Evolutionary conservation across 2,888 invertebrate genomes (phyloP).

Genomic region (Xestia ashworthii): DNA sequence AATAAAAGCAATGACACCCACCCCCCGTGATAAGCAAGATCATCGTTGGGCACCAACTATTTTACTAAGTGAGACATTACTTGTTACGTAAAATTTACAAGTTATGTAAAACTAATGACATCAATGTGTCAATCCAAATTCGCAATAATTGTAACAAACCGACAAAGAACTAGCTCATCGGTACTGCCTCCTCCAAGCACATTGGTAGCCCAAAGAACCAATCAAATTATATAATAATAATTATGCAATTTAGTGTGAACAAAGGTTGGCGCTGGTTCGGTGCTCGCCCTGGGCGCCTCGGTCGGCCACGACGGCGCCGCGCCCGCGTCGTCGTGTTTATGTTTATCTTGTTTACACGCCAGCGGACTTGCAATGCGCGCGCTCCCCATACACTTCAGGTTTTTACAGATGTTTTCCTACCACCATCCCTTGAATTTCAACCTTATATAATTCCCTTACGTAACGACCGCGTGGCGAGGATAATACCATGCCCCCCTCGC

Average conservation of each 20-base stretch:
- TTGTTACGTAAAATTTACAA: slow-evolving; percentile 57
- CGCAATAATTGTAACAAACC: slow-evolving; percentile 34
- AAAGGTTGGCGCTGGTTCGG: slow-evolving; percentile 48
- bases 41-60: background rate
- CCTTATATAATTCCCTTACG: slow-evolving; percentile 84
- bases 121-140: slow-evolving; percentile 44
- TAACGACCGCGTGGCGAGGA: slow-evolving; percentile 81
- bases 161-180: slow-evolving; percentile 20
- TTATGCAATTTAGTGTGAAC: slow-evolving; percentile 61
- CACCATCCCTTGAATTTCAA: slow-evolving; percentile 71
- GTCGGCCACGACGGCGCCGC: slow-evolving; percentile 19
- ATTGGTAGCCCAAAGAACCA: slow-evolving; percentile 31
- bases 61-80: slow-evolving; percentile 1
- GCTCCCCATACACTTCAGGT: slow-evolving; percentile 35
- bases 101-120: slow-evolving; percentile 52
- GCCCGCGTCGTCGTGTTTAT: slow-evolving; percentile 57
- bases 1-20: background rate
- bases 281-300: slow-evolving; percentile 40
- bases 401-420: slow-evolving; percentile 43
- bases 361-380: slow-evolving; percentile 50
- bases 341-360: slow-evolving; percentile 67
- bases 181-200: slow-evolving; percentile 14
- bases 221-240: slow-evolving; percentile 59
- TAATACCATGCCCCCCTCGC: slow-evolving; percentile 54
- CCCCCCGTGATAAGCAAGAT: background rate